Conservation (phyloP, 2,888 invertebrate genomes). For the Lamproptera curius region DNA sequence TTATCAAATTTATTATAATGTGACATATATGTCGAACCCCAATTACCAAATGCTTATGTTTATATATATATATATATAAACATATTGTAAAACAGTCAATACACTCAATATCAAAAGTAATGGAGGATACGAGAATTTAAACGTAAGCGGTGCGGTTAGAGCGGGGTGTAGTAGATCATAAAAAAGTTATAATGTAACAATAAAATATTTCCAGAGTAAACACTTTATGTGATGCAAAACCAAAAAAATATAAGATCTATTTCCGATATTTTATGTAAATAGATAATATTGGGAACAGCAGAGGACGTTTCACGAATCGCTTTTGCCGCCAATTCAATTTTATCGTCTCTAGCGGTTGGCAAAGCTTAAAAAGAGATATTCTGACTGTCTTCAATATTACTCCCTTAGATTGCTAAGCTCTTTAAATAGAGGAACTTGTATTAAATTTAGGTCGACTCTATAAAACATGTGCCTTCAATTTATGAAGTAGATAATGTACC, state of each 20-base stretch:
- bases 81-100: not conserved
- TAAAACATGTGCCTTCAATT: slow-evolving; percentile 73
- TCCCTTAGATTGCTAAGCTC: slow-evolving; percentile 21
- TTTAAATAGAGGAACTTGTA: slow-evolving; percentile 26
- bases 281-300: slow-evolving; percentile 23
- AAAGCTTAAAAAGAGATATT: slow-evolving; percentile 22
- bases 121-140: slow-evolving; percentile 28
- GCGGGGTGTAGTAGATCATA: slow-evolving; percentile 56
- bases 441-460: slow-evolving; percentile 55
- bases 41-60: no score
- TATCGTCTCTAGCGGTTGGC: slow-evolving; percentile 24
- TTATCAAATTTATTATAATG: not conserved
- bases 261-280: slow-evolving; percentile 29
- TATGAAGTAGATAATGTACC: slow-evolving; percentile 54
- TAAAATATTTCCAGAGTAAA: slow-evolving; percentile 63
- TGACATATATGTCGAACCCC: no score
- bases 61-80: not conserved
- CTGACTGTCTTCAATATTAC: slow-evolving; percentile 3
- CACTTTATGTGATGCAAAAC: slow-evolving; percentile 73
- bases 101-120: slow-evolving; percentile 11
- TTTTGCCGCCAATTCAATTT: slow-evolving; percentile 1
- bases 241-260: slow-evolving; percentile 53
- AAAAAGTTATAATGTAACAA: slow-evolving; percentile 32
- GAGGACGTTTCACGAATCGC: slow-evolving; percentile 4
- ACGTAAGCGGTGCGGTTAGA: slow-evolving; percentile 31